Evolutionary conservation across 2,888 invertebrate genomes (phyloP).

Genomic region (Arctia plantaginis): DNA sequence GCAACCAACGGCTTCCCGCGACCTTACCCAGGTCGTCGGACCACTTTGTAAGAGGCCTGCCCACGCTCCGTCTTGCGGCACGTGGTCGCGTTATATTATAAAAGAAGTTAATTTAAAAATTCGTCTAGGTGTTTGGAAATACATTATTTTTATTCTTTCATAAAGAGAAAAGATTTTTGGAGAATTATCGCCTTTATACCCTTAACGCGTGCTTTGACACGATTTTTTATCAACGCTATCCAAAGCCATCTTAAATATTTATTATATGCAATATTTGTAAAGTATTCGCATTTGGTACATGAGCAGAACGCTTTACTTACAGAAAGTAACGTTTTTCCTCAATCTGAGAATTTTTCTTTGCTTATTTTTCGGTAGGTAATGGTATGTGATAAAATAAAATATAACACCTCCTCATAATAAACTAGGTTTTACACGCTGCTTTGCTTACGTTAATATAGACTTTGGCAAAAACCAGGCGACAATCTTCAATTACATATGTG

Average conservation of each 20-base stretch:
- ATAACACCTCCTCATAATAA: background rate
- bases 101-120: too few species aligned
- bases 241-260: conserved; percentile 4
- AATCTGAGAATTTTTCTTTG: background rate
- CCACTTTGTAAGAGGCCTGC: too few species aligned
- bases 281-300: background rate
- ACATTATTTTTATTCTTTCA: too few species aligned
- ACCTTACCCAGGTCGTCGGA: too few species aligned
- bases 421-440: background rate
- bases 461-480: background rate
- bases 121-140: too few species aligned
- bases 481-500: too few species aligned
- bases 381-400: background rate
- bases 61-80: too few species aligned
- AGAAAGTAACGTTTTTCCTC: conserved; percentile 3
- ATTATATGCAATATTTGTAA: conserved; percentile 3
- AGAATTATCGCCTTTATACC: background rate
- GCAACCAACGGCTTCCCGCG: too few species aligned
- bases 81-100: too few species aligned
- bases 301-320: background rate
- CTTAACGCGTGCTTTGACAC: background rate
- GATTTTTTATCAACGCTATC: background rate
- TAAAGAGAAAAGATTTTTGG: background rate
- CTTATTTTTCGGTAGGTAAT: background rate
- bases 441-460: background rate